Percentiles rank a stretch among this genome's conserved stretches.
Evolutionary conservation across 2,888 invertebrate genomes (phyloP).

Genomic region (Hemicrepidius hirtus): DNA sequence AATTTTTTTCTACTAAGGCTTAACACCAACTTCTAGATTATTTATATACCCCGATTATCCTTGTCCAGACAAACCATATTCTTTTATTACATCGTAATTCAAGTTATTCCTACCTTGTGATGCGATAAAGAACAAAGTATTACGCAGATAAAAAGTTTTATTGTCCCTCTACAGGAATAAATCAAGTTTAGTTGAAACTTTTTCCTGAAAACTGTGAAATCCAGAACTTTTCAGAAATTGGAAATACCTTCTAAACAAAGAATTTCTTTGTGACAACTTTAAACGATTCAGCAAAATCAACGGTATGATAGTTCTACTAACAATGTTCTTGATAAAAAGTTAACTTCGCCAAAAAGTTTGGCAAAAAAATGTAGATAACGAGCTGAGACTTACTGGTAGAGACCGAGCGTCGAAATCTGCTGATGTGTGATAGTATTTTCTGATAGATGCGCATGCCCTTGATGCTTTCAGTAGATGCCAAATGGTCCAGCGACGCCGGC

Average conservation of each 20-base stretch:
- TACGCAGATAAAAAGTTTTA: too few species aligned
- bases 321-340: slow-evolving; percentile 18
- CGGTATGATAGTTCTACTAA: slow-evolving; percentile 7
- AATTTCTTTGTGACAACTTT: not conserved
- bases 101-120: too few species aligned
- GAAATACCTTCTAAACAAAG: not conserved
- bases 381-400: slow-evolving; percentile 15
- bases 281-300: not conserved
- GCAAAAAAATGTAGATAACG: slow-evolving; percentile 20
- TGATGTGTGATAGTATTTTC: slow-evolving; percentile 33
- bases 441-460: slow-evolving; percentile 40
- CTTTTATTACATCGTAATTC: too few species aligned
- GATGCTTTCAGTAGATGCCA: slow-evolving; percentile 36
- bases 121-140: too few species aligned
- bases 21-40: too few species aligned
- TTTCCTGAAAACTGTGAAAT: too few species aligned
- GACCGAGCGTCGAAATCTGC: slow-evolving; percentile 13
- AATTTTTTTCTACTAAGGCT: too few species aligned
- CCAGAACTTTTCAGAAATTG: not conserved
- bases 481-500: slow-evolving; percentile 39
- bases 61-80: too few species aligned
- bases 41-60: too few species aligned
- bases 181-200: too few species aligned
- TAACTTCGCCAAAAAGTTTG: slow-evolving; percentile 6
- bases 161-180: too few species aligned